Evolutionary conservation across 2,888 invertebrate species (phyloP), one percentile per base, ranked within the genome.

Genomic region (Tubiluchus corallicola): DNA sequence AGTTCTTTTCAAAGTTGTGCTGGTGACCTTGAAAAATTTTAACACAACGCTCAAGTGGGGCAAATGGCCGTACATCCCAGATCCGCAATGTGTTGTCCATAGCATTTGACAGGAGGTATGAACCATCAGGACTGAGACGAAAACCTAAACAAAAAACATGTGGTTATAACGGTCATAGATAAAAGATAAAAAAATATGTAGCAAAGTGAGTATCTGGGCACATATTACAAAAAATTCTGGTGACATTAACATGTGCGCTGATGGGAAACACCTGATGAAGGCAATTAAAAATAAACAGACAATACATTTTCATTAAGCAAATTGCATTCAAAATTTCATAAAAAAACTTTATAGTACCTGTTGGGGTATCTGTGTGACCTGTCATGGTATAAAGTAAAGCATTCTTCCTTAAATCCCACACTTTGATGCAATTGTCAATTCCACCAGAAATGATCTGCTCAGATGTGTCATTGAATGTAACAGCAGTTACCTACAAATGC

Each of bases 1-100:
- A 71, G 69, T 98, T 98, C 69, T 87, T 87, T 68, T 96, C 96
- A 64, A 92, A 96, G 68, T 90, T 94, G 66, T 96, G 94, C 57
- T 87, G 85, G 68, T 94, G 92, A 0, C 94, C 90, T 9, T 78
- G 75, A 51, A 90, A 73, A 37, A 90, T 76, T 65, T 90, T 90
- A 1, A 90, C 81, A 64, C 92, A 92, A 51, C 96, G 73, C 60
- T 92, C 90, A 37, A 77, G 74, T 0, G 90, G 84, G 1, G 87
- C 90, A 68, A 84, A 96, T 0, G 96, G 88, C 19, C 94, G 71
- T 43, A 96, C 78, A 66, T 98, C 96, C 94, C 96, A 98, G 55
- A 94, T 83, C 46, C 94, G 71, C 21, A 94, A 70, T 65, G 87
- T 82, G 59, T 82, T 84, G 64, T 99, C 98, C 94, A 98, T 96